phyloP scores from a whole-genome alignment of 2,113 vertebrate species.

The Thymallus thymallus region DNA sequence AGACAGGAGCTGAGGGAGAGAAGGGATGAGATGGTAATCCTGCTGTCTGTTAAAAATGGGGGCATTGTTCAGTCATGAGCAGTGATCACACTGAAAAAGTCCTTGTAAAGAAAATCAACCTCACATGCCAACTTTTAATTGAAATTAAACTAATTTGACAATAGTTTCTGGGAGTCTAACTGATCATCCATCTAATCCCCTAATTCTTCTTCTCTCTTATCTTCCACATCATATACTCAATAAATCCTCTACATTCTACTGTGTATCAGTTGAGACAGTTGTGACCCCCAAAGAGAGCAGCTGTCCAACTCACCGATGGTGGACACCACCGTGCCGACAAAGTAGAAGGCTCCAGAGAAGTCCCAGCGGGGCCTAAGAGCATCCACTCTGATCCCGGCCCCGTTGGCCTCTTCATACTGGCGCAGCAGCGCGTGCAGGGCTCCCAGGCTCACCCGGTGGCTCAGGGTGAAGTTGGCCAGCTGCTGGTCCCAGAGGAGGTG shows the following conservation, averaged over 20 bases:
- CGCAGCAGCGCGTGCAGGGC: conserved; percentile 68
- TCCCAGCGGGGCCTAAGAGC: conserved; percentile 76
- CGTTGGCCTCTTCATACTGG: conserved; percentile 75
- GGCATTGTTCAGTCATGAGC: neutral
- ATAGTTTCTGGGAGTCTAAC: no score
- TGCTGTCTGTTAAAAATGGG: no score
- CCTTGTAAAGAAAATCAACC: neutral
- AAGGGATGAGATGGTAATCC: neutral
- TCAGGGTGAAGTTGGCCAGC: conserved; percentile 71
- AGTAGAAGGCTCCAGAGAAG: conserved; percentile 78
- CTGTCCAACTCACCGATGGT: conserved; percentile 71
- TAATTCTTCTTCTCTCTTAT: neutral
- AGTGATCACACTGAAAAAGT: neutral
- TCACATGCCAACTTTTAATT: neutral
- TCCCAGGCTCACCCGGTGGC: conserved; percentile 61
- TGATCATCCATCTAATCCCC: no score
- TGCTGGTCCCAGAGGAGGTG: conserved; percentile 70
- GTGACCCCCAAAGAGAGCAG: no score
- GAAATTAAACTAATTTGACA: no score
- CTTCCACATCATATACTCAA: neutral
- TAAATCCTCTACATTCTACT: neutral
- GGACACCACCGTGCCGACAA: conserved; percentile 77
- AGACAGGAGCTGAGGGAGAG: neutral
- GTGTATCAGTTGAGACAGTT: neutral
- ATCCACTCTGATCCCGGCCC: conserved; percentile 73